A percentile compares a stretch with the other conserved stretches of the same genome.
These are phyloP conservation scores for Mellilla xanthometata DNA, from an alignment of 2,888 invertebrate genomes.

Conservation along the genomic window DNA sequence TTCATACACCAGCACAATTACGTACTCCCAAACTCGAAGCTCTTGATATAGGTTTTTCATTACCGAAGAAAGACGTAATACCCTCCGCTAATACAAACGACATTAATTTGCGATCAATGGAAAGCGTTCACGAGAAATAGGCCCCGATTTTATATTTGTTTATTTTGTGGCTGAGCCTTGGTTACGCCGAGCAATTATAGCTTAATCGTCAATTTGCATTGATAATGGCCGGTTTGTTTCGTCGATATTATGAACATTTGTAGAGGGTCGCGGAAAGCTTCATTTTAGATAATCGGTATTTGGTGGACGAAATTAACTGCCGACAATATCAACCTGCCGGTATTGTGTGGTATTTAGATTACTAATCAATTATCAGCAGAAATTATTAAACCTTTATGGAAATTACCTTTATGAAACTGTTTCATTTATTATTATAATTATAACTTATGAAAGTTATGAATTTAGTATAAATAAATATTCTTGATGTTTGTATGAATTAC, in stretches of 20 bases:
- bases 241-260: constrained; percentile 38
- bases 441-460: too few relatives aligned
- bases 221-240: constrained; percentile 46
- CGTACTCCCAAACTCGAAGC: too few relatives aligned
- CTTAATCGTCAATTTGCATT: constrained; percentile 57
- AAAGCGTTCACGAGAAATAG: constrained; percentile 31
- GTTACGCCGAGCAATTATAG: constrained; percentile 44
- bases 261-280: constrained; percentile 13
- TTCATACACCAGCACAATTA: too few relatives aligned
- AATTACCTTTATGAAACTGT: too few relatives aligned
- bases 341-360: background rate
- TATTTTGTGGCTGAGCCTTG: constrained; percentile 39
- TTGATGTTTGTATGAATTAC: too few relatives aligned
- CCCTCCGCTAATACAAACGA: background rate
- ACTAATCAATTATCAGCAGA: background rate
- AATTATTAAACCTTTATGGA: too few relatives aligned
- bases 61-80: too few relatives aligned
- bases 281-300: constrained; percentile 21
- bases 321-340: background rate
- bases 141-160: constrained; percentile 43
- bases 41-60: too few relatives aligned
- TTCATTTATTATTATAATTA: too few relatives aligned
- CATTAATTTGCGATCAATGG: constrained; percentile 27
- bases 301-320: constrained; percentile 8
- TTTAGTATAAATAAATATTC: too few relatives aligned